These are phyloP conservation scores for Tamandua tetradactyla DNA, from an alignment of 2,797 vertebrate species.

Conservation along the genomic window DNA sequence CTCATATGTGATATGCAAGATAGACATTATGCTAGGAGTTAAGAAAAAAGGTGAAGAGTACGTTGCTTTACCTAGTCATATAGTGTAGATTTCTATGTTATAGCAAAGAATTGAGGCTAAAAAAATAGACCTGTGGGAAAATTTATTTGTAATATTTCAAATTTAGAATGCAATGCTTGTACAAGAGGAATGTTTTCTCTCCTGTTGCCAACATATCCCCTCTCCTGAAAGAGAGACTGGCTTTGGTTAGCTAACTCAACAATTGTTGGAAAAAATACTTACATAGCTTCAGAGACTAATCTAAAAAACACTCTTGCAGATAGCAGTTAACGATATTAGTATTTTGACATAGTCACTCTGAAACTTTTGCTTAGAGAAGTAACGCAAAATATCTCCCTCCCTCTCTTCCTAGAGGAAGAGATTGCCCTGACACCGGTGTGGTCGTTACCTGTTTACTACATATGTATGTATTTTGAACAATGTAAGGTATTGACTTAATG, in stretches of 20 bases:
- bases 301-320: not conserved
- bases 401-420: not conserved
- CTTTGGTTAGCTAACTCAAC: not conserved
- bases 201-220: not conserved
- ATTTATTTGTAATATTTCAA: slow-evolving; percentile 4
- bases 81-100: not conserved
- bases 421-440: not conserved
- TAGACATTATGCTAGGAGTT: not conserved
- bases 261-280: not conserved
- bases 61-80: not conserved
- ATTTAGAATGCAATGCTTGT: not conserved
- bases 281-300: not conserved
- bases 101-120: not conserved
- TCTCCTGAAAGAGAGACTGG: not conserved
- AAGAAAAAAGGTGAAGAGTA: not conserved
- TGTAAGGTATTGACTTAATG: not conserved
- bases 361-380: not conserved
- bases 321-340: not conserved
- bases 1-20: not conserved
- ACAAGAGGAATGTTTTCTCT: not conserved
- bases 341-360: not conserved
- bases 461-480: not conserved
- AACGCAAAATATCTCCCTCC: not conserved
- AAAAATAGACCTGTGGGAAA: not conserved
- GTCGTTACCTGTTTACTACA: not conserved